These are phyloP conservation scores for Salpingus planirostris DNA, from an alignment of 2,888 invertebrate genomes.

Conservation along the genomic window DNA sequence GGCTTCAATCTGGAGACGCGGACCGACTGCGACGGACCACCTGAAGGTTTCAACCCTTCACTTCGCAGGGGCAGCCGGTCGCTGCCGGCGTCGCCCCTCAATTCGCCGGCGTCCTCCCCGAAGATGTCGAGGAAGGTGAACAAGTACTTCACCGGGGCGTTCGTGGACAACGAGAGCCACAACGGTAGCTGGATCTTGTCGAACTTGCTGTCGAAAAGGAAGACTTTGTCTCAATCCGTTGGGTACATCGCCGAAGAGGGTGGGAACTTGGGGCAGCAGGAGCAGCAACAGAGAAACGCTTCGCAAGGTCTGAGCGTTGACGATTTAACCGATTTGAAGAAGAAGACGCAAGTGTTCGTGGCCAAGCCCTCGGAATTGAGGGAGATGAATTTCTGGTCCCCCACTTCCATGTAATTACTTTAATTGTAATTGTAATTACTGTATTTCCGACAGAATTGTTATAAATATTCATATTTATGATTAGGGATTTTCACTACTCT, in stretches of 20 bases:
- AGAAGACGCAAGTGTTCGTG: slow-evolving; percentile 37
- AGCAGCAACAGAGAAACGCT: slow-evolving; percentile 1
- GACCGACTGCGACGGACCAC: slow-evolving; percentile 20
- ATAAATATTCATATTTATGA: too few species aligned
- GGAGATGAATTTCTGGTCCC: slow-evolving; percentile 82
- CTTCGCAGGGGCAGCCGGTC: slow-evolving; percentile 59
- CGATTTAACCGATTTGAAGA: slow-evolving; percentile 28
- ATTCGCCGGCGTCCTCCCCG: slow-evolving; percentile 54
- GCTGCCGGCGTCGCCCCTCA: slow-evolving; percentile 58
- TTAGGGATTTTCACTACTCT: too few species aligned
- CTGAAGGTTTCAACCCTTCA: slow-evolving; percentile 34
- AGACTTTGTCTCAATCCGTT: slow-evolving; percentile 46
- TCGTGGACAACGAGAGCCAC: slow-evolving; percentile 38
- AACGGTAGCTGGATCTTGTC: slow-evolving; percentile 56
- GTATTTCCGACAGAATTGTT: too few species aligned
- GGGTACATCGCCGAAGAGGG: slow-evolving; percentile 54
- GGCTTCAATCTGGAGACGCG: slow-evolving; percentile 34
- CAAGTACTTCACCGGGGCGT: slow-evolving; percentile 52
- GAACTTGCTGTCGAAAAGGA: slow-evolving; percentile 55
- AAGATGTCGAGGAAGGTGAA: slow-evolving; percentile 48
- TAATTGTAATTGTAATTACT: too few species aligned
- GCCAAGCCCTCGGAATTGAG: slow-evolving; percentile 63
- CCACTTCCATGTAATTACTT: slow-evolving; percentile 80
- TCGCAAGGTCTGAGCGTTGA: slow-evolving; percentile 24
- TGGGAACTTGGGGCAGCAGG: slow-evolving; percentile 28